These are phyloP conservation scores for Sciurus vulgaris DNA, from an alignment of 2,797 vertebrate species.

Conservation along the genomic window DNA sequence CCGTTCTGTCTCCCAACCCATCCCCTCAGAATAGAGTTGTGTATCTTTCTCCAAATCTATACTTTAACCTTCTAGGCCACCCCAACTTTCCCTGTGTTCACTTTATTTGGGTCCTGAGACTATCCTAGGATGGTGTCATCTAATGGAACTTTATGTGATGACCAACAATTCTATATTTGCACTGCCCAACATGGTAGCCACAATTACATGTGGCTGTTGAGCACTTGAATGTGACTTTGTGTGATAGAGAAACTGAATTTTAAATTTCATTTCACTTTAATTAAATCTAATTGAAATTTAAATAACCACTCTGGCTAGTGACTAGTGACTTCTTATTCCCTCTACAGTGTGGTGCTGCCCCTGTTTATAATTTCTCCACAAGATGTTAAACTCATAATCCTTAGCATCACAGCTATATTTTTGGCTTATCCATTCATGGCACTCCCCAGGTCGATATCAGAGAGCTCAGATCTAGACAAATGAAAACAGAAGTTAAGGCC, in stretches of 20 bases:
- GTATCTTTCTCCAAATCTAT: not conserved
- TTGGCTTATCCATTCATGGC: too few relatives aligned
- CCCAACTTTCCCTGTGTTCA: not conserved
- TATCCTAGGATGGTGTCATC: not conserved
- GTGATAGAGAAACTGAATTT: not conserved
- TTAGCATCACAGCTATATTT: too few relatives aligned
- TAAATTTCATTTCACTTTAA: not conserved
- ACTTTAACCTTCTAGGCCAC: not conserved
- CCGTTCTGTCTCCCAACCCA: not conserved
- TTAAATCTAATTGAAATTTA: constrained; percentile 29
- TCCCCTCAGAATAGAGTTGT: not conserved
- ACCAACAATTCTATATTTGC: not conserved
- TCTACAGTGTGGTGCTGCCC: too few relatives aligned
- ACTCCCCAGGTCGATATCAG: not conserved
- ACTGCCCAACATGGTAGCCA: not conserved
- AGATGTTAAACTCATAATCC: too few relatives aligned
- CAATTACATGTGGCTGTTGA: not conserved
- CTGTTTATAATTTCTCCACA: too few relatives aligned
- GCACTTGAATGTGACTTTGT: not conserved
- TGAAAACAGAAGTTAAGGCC: not conserved
- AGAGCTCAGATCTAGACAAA: constrained; percentile 4
- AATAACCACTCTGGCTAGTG: not conserved
- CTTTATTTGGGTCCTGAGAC: not conserved
- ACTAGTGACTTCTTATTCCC: not conserved
- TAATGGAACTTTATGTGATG: not conserved